Evolutionary conservation across 1,140 invertebrate species (phyloP).

Genomic region (Drosophila nigromelanica): DNA sequence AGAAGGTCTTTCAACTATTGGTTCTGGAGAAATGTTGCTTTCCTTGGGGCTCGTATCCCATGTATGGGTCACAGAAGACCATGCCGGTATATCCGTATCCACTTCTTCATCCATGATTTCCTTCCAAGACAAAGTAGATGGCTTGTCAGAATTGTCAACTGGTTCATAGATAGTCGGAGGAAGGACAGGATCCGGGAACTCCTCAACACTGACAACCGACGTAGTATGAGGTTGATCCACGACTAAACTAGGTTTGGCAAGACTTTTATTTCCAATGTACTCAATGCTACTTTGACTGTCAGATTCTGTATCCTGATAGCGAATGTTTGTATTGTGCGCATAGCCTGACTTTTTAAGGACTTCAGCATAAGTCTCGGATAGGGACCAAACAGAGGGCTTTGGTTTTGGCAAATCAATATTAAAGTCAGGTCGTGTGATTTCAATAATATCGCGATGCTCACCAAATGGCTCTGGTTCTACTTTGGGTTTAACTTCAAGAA

Average conservation of each 20-base stretch:
- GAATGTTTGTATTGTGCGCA: constrained; percentile 61
- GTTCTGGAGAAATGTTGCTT: neutral
- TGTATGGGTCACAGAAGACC: constrained; percentile 44
- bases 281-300: constrained; percentile 25
- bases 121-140: constrained; percentile 58
- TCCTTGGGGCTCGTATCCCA: constrained; percentile 13
- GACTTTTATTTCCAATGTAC: neutral
- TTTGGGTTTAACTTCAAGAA: constrained; percentile 17
- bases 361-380: constrained; percentile 79
- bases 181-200: constrained; percentile 61
- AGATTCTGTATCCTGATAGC: constrained; percentile 46
- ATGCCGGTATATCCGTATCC: constrained; percentile 47
- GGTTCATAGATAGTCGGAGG: constrained; percentile 19
- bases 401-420: constrained; percentile 52
- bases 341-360: constrained; percentile 77
- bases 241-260: neutral
- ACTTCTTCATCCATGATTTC: constrained; percentile 74
- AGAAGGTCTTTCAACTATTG: constrained; percentile 48
- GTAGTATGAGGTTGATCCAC: constrained; percentile 23
- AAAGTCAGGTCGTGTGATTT: constrained; percentile 36
- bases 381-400: constrained; percentile 67
- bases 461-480: neutral
- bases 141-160: constrained; percentile 32
- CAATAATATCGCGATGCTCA: neutral
- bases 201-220: constrained; percentile 13